Conservation (phyloP, 2,113 vertebrate genomes). For the Neogobius melanostomus region DNA sequence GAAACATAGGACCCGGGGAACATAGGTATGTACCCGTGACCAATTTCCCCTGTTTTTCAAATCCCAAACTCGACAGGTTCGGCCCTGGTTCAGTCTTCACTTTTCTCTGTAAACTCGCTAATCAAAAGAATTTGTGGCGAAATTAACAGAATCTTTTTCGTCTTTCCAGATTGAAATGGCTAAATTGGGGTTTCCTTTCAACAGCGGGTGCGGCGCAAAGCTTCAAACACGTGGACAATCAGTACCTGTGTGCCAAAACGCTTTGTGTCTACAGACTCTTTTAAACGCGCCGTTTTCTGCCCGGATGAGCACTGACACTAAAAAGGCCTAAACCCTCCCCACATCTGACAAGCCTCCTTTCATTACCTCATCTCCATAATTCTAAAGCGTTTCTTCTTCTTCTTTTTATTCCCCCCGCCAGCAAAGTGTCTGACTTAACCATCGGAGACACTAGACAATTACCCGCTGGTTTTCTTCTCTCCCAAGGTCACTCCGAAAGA, state of each 20-base stretch:
- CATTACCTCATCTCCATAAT: slow-evolving; percentile 67
- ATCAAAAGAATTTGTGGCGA: too few species aligned
- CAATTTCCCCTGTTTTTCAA: too few species aligned
- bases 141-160: too few species aligned
- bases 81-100: too few species aligned
- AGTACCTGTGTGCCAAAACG: slow-evolving; percentile 55
- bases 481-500: slow-evolving; percentile 67
- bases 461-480: slow-evolving; percentile 39
- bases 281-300: slow-evolving; percentile 67
- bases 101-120: too few species aligned
- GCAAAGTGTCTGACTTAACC: slow-evolving; percentile 69
- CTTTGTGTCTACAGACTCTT: slow-evolving; percentile 64
- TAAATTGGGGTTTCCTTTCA: too few species aligned
- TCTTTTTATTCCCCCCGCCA: slow-evolving; percentile 40
- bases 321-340: slow-evolving; percentile 59
- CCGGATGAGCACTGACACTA: slow-evolving; percentile 67
- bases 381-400: slow-evolving; percentile 43
- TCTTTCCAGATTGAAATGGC: too few species aligned
- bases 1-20: too few species aligned
- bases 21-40: too few species aligned
- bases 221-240: slow-evolving; percentile 63
- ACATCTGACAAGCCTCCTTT: slow-evolving; percentile 72
- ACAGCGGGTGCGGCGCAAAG: slow-evolving; percentile 45
- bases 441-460: slow-evolving; percentile 70
- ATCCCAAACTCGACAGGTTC: too few species aligned